Evolutionary conservation across 2,888 invertebrate genomes (phyloP).

Genomic region (Acanthoscelides obtectus): DNA sequence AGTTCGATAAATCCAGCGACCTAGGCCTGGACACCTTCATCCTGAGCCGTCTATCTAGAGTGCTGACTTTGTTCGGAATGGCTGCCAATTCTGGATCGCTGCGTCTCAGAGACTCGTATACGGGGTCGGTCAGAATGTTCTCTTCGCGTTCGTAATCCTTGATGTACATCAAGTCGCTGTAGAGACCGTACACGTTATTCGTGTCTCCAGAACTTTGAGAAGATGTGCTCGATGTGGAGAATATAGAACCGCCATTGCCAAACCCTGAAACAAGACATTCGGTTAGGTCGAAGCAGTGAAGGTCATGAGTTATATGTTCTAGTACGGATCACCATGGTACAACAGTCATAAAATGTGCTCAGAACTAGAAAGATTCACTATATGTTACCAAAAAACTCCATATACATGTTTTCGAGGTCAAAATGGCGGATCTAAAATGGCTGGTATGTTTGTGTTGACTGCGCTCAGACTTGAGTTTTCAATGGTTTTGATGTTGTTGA

Average conservation of each 20-base stretch:
- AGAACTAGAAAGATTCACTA: no score
- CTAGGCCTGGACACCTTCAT: slow-evolving; percentile 80
- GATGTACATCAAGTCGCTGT: slow-evolving; percentile 84
- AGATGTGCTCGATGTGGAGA: slow-evolving; percentile 55
- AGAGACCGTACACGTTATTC: slow-evolving; percentile 85
- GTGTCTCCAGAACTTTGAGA: slow-evolving; percentile 60
- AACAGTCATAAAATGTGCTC: no score
- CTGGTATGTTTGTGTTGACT: no score
- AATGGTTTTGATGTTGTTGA: no score
- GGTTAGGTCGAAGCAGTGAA: no score
- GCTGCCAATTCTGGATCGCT: slow-evolving; percentile 83
- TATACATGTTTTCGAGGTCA: no score
- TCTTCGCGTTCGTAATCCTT: slow-evolving; percentile 81
- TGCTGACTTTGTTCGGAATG: slow-evolving; percentile 77
- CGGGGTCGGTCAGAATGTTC: slow-evolving; percentile 64
- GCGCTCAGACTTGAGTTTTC: no score
- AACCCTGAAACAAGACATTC: slow-evolving; percentile 14
- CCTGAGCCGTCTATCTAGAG: slow-evolving; percentile 71
- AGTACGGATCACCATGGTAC: no score
- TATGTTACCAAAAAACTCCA: no score
- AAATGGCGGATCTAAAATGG: no score
- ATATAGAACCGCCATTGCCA: slow-evolving; percentile 46
- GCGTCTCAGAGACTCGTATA: slow-evolving; percentile 70
- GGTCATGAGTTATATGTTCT: no score
- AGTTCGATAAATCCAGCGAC: slow-evolving; percentile 78